Evolutionary conservation across 2,888 invertebrate species (phyloP), one percentile per base, ranked within the genome.

Genomic region (Cheilosia vernalis): DNA sequence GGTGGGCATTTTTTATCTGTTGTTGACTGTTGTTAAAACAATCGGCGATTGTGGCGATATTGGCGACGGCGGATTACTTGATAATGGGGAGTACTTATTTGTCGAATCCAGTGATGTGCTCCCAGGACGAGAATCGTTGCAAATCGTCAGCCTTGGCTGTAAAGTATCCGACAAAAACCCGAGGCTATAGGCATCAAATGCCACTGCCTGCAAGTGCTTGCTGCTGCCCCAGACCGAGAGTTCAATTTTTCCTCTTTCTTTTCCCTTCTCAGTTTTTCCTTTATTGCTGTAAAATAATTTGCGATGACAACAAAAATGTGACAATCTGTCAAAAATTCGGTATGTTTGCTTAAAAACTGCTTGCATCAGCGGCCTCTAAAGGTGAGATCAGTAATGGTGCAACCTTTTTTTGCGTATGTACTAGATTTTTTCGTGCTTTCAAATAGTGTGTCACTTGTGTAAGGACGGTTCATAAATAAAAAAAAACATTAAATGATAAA

Each of bases 221-320:
- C n/a, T n/a, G n/a, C n/a, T n/a, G n/a, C n/a, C n/a, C n/a, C n/a
- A n/a, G n/a, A n/a, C n/a, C n/a, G n/a, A n/a, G n/a, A n/a, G n/a
- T 24, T 21, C 1, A 51, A 21, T 0, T 51, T 10, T 24, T 51
- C 51, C 19, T 49, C 21, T 21, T 49, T 49, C 10, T 15, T 49
- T 51, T 30, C 51, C 7, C 55, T 9, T 15, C 55, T 15, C 7
- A 55, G n/a, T 55, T 55, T 55, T 17, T 55, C 55, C 30, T 55
- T 55, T 1, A 55, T 4, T 15, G 55, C 55, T 1, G 53, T 53
- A 27, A 53, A n/a, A n/a, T n/a, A n/a, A n/a, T n/a, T n/a, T n/a
- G n/a, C n/a, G n/a, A n/a, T n/a, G n/a, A n/a, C n/a, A n/a, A n/a
- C n/a, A n/a, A n/a, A n/a, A n/a, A n/a, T n/a, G n/a, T n/a, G n/a